Conservation (phyloP, 2,797 vertebrate genomes). For the Schizopygopsis pylzovi region DNA sequence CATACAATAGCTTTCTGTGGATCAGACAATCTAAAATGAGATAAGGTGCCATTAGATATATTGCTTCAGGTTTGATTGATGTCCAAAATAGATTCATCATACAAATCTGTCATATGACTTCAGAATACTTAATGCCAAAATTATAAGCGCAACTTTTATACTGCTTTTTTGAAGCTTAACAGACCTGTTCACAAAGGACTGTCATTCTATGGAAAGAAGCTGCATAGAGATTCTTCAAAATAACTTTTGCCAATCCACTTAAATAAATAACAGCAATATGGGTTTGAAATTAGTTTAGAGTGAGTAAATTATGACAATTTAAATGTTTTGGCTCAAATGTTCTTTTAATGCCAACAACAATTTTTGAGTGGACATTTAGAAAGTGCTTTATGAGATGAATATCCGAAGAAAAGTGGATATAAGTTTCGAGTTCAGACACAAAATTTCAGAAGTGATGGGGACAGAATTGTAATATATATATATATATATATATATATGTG, state of each 20-base stretch:
- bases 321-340: not conserved
- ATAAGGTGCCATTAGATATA: not conserved
- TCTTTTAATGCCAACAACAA: not conserved
- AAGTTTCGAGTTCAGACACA: too few species aligned
- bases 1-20: not conserved
- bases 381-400: too few species aligned
- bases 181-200: not conserved
- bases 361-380: too few species aligned
- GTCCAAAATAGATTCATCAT: not conserved
- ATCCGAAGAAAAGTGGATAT: too few species aligned
- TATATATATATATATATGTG: too few species aligned
- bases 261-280: not conserved
- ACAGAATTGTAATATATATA: too few species aligned
- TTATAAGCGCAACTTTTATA: not conserved
- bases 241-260: not conserved
- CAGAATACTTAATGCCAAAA: not conserved
- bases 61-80: constrained; percentile 16
- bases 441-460: too few species aligned
- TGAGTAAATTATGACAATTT: not conserved
- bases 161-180: not conserved
- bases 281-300: not conserved
- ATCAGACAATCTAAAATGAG: not conserved
- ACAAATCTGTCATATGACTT: not conserved
- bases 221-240: too few species aligned
- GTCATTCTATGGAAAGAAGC: not conserved